These are phyloP conservation scores for Zygothrica quintamaculata DNA, from an alignment of 2,888 invertebrate genomes.

Conservation along the genomic window DNA sequence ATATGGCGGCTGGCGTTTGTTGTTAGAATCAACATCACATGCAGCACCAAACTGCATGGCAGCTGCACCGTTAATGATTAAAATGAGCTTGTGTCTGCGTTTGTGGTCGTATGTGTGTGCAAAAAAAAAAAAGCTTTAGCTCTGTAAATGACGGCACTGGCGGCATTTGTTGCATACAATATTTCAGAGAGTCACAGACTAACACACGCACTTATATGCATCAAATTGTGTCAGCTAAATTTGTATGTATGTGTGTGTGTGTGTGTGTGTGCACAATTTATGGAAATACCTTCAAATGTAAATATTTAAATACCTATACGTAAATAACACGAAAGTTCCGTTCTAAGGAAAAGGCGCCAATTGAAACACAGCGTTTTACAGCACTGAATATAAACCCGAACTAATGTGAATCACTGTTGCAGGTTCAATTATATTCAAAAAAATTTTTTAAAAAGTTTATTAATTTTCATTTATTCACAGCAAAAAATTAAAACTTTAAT, in stretches of 20 bases:
- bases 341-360: slow-evolving; percentile 33
- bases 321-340: neutral
- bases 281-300: neutral
- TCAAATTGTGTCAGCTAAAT: neutral
- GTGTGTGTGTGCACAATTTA: too few species aligned
- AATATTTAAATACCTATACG: slow-evolving; percentile 2
- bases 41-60: slow-evolving; percentile 25
- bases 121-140: slow-evolving; percentile 64
- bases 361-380: slow-evolving; percentile 4
- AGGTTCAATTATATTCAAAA: too few species aligned
- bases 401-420: too few species aligned
- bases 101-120: slow-evolving; percentile 18
- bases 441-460: too few species aligned
- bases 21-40: too few species aligned
- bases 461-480: too few species aligned
- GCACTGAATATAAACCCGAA: slow-evolving; percentile 5
- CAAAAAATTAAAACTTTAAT: too few species aligned
- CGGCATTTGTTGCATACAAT: slow-evolving; percentile 74
- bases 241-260: neutral
- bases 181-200: slow-evolving; percentile 5
- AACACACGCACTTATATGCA: slow-evolving; percentile 1
- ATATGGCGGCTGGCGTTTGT: slow-evolving; percentile 13
- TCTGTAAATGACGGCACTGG: slow-evolving; percentile 58
- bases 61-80: slow-evolving; percentile 63
- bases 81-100: slow-evolving; percentile 50